Conservation (phyloP, 2,113 vertebrate genomes). For the Peromyscus leucopus region DNA sequence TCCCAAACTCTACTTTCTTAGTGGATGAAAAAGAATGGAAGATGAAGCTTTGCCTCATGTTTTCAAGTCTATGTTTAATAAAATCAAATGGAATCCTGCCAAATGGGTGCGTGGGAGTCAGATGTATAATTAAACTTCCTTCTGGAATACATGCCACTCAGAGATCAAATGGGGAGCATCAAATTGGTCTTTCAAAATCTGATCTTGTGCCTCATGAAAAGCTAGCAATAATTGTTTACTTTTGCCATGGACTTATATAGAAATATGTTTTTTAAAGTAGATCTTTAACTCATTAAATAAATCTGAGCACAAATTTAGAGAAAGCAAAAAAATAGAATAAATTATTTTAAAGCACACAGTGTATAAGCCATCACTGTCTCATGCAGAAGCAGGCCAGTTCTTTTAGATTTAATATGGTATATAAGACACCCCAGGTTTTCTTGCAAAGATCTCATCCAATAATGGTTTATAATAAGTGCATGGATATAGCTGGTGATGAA, state of each 20-base stretch:
- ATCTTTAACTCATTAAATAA: constrained; percentile 66
- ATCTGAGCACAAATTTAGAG: constrained; percentile 57
- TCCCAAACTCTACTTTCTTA: constrained; percentile 64
- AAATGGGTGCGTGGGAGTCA: constrained; percentile 81
- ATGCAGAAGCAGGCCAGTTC: background rate
- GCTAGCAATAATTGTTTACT: constrained; percentile 59
- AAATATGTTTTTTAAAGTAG: constrained; percentile 63
- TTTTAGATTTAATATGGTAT: constrained; percentile 42
- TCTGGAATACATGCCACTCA: constrained; percentile 71
- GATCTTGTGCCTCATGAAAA: constrained; percentile 73
- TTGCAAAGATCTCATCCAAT: constrained; percentile 17
- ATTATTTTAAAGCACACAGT: background rate
- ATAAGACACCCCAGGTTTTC: background rate
- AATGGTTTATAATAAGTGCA: constrained; percentile 66
- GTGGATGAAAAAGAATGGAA: constrained; percentile 78
- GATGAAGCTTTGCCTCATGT: constrained; percentile 76
- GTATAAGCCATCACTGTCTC: background rate
- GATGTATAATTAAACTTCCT: constrained; percentile 86
- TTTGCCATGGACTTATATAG: constrained; percentile 68
- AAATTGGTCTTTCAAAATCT: constrained; percentile 80
- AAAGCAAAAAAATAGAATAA: constrained; percentile 66
- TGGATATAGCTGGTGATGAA: constrained; percentile 63
- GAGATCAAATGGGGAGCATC: constrained; percentile 74
- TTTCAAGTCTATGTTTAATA: constrained; percentile 79
- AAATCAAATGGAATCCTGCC: constrained; percentile 82